Base-by-base conservation (phyloP, 2,888 invertebrate genomes). In the Alsophila aescularia region DNA sequence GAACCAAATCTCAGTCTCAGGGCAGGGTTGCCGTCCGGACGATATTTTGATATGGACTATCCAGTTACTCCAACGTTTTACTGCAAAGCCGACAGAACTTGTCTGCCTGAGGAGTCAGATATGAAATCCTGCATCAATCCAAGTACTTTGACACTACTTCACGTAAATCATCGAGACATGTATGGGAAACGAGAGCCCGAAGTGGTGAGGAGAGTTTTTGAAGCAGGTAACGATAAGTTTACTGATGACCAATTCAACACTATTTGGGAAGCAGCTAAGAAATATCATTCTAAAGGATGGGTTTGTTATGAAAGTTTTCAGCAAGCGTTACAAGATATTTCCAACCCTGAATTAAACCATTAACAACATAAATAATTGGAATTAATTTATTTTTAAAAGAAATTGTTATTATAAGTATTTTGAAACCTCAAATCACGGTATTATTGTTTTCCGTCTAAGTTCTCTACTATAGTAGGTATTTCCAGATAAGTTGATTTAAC, bases 261-360 rank as follows among this genome's bases (percentile, higher is more conserved):
- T 51, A 63, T 93, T 58, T 93, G 93, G 93, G 75, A 90, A 55
- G 81, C 87, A 61, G 93, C 93, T 1, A 74, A 85, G 60, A 82
- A 90, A 60, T 69, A 75, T 49, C 93, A 93, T 71, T 84, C 90
- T 29, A 79, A 88, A 61, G 93, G 91, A 2, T 81, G 81, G 75
- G 93, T 93, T 21, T 93, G 93, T 64, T 90, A 85, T 35, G 92
- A 93, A 73, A 93, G 93, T 6, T 93, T 93, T 60, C 74, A 83
- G 1, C 69, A 60, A 47, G 79, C 83, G 1, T 65, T 86, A 24
- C 63, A 78, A 24, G 16, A 53, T 1, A 43, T 43, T 9, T 10
- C 12, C 3, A 39, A 48, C 16, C 29, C 35, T 21, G n/a, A 29
- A 0, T 13, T 8, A 4, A 24, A 7, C 3, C 36, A 37, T 2